These are phyloP conservation scores for Zygogramma bicolorata DNA, from an alignment of 2,888 invertebrate species.

Conservation along the genomic window DNA sequence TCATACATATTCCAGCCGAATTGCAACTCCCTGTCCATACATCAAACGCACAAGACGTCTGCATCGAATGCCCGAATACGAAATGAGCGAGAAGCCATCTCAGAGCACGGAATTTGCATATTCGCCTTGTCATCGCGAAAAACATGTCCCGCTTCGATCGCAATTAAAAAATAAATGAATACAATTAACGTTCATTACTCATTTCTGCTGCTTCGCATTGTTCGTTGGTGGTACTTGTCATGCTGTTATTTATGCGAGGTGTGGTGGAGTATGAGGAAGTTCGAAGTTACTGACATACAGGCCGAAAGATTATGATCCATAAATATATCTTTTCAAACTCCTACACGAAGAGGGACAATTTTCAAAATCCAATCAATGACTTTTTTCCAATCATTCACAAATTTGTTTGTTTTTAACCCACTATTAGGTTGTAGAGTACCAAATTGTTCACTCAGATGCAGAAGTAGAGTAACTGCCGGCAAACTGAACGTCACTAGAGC, in stretches of 20 bases:
- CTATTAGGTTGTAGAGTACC: no score
- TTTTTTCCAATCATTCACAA: no score
- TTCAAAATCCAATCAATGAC: no score
- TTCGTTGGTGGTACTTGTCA: conserved; percentile 21
- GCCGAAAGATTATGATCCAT: neutral
- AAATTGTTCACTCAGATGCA: no score
- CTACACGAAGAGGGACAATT: no score
- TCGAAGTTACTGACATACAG: neutral
- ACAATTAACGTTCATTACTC: conserved; percentile 41
- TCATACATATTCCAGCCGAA: neutral
- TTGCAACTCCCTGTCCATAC: conserved; percentile 26
- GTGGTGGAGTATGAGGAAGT: neutral
- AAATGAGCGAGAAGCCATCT: conserved; percentile 18
- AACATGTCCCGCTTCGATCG: conserved; percentile 15
- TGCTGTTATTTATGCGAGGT: neutral
- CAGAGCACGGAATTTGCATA: conserved; percentile 24
- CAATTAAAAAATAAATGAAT: conserved; percentile 35
- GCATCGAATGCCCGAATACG: conserved; percentile 23
- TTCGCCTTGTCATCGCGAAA: conserved; percentile 28
- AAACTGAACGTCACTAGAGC: no score
- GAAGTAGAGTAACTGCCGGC: no score
- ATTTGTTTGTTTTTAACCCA: no score
- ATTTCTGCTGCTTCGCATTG: conserved; percentile 21
- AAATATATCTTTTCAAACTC: neutral
- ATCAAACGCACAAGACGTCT: conserved; percentile 31